Conservation (phyloP, 2,888 invertebrate genomes). For the Chrysolina oricalcia region DNA sequence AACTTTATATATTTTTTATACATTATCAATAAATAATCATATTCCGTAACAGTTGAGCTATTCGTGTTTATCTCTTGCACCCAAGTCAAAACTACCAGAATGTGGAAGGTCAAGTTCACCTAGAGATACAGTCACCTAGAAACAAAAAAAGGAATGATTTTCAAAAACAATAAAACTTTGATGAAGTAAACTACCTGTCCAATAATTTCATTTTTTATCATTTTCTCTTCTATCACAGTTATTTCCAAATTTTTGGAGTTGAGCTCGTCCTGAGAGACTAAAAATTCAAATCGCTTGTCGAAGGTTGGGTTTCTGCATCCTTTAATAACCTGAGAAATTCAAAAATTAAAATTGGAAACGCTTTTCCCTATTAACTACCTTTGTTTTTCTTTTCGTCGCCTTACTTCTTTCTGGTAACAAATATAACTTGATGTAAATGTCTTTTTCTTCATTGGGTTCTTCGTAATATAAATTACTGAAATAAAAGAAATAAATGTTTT, state of each 20-base stretch:
- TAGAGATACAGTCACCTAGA: slow-evolving; percentile 78
- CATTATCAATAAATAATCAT: too few relatives aligned
- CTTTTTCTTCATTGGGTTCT: slow-evolving; percentile 88
- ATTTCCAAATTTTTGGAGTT: slow-evolving; percentile 85
- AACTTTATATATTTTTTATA: too few relatives aligned
- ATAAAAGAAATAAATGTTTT: slow-evolving; percentile 40
- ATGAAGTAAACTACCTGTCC: slow-evolving; percentile 77
- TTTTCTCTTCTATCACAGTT: slow-evolving; percentile 89
- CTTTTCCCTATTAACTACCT: slow-evolving; percentile 71
- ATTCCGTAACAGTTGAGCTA: background rate
- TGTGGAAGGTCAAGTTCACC: slow-evolving; percentile 76
- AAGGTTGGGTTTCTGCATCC: slow-evolving; percentile 92
- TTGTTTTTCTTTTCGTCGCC: slow-evolving; percentile 89
- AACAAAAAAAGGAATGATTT: slow-evolving; percentile 68
- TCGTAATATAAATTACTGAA: slow-evolving; percentile 85
- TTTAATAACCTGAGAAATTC: slow-evolving; percentile 77
- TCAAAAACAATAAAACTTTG: too few relatives aligned
- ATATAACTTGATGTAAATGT: slow-evolving; percentile 92
- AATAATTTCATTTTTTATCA: slow-evolving; percentile 85
- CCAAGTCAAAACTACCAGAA: slow-evolving; percentile 42
- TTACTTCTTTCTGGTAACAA: slow-evolving; percentile 87
- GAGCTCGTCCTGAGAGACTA: slow-evolving; percentile 86
- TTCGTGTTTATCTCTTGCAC: slow-evolving; percentile 33
- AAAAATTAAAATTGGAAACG: background rate
- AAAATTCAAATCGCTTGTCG: slow-evolving; percentile 92